phyloP scores from a whole-genome alignment of 2,888 invertebrate species.

The Alcis repandata region DNA sequence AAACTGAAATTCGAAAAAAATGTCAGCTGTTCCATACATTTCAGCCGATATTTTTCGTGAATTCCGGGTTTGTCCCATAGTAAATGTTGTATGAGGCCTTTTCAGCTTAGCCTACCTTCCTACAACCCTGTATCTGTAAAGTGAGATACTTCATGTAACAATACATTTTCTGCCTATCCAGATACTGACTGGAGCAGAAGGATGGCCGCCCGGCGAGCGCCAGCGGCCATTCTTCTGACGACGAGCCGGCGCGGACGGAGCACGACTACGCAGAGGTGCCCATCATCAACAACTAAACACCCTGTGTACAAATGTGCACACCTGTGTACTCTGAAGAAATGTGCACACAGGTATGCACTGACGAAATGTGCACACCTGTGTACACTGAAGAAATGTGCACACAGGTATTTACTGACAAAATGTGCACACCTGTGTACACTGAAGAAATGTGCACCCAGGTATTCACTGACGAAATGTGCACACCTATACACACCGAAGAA shows the following conservation, averaged over 20 bases:
- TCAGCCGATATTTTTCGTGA: no score
- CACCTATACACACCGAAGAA: no score
- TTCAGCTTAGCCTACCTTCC: no score
- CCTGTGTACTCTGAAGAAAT: background rate
- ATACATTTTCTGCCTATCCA: conserved; percentile 44
- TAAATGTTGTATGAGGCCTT: no score
- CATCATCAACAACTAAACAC: conserved; percentile 21
- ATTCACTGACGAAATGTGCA: no score
- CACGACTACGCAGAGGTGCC: conserved; percentile 45
- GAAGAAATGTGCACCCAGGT: background rate
- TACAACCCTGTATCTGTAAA: no score
- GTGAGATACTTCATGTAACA: no score
- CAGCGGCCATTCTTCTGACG: conserved; percentile 80
- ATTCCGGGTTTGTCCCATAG: no score
- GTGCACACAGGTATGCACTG: background rate
- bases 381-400: background rate
- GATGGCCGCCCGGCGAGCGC: conserved; percentile 72
- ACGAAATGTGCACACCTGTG: background rate
- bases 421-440: background rate
- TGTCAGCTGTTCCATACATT: no score
- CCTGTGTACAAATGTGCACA: background rate
- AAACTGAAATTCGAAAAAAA: no score
- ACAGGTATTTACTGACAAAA: no score
- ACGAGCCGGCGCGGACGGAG: conserved; percentile 62
- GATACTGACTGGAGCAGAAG: conserved; percentile 84